A percentile compares a stretch with the other conserved stretches of the same genome.
Evolutionary conservation across 2,113 vertebrate species (phyloP).

Genomic region (Heloderma charlesbogerti): DNA sequence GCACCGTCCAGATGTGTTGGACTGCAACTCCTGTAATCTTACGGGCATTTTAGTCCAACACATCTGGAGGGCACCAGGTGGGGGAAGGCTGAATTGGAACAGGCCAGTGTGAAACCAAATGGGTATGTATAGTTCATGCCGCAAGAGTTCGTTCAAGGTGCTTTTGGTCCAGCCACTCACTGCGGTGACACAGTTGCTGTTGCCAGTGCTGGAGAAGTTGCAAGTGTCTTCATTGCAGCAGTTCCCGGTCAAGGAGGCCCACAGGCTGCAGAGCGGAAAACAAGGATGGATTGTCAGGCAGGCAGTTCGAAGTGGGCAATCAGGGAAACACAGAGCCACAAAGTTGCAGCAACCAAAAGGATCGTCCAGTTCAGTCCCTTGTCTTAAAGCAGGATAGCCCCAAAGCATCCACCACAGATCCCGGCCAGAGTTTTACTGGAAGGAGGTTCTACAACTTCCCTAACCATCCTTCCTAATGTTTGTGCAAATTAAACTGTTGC

Average conservation of each 20-base stretch:
- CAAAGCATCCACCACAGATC: neutral
- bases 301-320: too few relatives aligned
- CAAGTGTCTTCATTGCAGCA: conserved; percentile 40
- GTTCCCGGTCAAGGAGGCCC: conserved; percentile 19
- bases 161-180: neutral
- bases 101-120: neutral
- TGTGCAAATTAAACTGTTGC: neutral
- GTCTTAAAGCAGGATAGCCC: neutral
- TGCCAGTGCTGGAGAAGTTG: conserved; percentile 32
- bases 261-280: conserved; percentile 26
- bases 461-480: neutral
- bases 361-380: too few relatives aligned
- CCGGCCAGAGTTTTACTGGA: neutral
- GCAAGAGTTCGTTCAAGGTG: neutral
- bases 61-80: too few relatives aligned
- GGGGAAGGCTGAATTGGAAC: neutral
- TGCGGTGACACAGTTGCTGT: neutral
- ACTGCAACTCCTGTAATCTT: too few relatives aligned
- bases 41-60: too few relatives aligned
- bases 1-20: too few relatives aligned
- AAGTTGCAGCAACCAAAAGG: neutral
- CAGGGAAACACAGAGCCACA: neutral
- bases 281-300: too few relatives aligned
- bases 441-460: neutral
- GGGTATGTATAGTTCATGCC: neutral